These are phyloP conservation scores for Platycnemis pennipes DNA, from an alignment of 2,888 invertebrate species.

Conservation along the genomic window DNA sequence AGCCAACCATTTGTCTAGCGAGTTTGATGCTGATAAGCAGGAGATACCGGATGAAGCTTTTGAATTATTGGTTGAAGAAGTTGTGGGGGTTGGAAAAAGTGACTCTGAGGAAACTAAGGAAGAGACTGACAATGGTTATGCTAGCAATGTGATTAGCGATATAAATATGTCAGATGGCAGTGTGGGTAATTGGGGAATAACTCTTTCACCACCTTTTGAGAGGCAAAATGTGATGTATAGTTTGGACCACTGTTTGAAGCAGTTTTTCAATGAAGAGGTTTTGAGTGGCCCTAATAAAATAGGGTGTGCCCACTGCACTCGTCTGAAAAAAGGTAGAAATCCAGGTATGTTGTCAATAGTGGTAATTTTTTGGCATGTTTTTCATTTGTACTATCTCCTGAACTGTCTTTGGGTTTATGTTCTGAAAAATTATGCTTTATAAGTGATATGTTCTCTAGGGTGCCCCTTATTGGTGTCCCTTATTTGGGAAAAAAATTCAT, in stretches of 20 bases:
- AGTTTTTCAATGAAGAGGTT: conserved; percentile 94
- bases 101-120: no score
- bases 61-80: background rate
- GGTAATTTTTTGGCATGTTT: no score
- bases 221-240: conserved; percentile 87
- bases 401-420: no score
- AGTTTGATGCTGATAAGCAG: background rate
- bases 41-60: background rate
- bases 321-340: conserved; percentile 74
- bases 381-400: no score
- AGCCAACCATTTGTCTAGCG: background rate
- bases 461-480: no score
- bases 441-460: no score
- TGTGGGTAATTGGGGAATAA: conserved; percentile 78
- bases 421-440: no score
- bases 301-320: conserved; percentile 94
- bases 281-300: conserved; percentile 96
- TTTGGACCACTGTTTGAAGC: conserved; percentile 93
- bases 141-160: background rate
- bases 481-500: no score
- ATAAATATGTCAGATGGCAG: background rate
- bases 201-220: conserved; percentile 85
- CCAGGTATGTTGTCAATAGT: background rate
- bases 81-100: background rate
- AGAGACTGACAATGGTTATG: background rate